Evolutionary conservation across 2,888 invertebrate species (phyloP).

Genomic region (Caenorhabditis sinica): DNA sequence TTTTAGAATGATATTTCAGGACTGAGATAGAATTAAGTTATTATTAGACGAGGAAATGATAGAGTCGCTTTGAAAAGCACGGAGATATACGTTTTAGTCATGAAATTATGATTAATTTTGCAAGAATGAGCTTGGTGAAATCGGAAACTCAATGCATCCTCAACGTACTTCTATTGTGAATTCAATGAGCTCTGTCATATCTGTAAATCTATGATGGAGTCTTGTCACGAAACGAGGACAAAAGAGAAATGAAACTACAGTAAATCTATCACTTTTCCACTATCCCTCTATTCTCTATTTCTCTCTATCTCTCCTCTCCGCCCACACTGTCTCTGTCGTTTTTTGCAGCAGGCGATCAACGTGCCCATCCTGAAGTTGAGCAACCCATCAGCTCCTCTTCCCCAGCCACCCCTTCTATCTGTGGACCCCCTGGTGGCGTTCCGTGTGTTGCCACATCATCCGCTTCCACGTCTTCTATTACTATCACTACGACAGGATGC

Average conservation of each 20-base stretch:
- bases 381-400: constrained; percentile 44
- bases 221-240: neutral
- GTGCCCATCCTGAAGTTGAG: constrained; percentile 81
- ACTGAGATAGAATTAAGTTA: too few relatives aligned
- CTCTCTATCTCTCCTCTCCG: constrained; percentile 36
- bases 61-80: too few relatives aligned
- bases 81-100: too few relatives aligned
- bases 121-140: neutral
- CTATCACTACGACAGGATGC: constrained; percentile 51
- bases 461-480: constrained; percentile 50
- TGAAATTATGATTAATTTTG: too few relatives aligned
- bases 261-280: constrained; percentile 21
- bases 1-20: too few relatives aligned
- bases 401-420: constrained; percentile 43
- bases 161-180: neutral
- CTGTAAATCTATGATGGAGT: neutral
- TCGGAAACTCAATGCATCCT: neutral
- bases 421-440: constrained; percentile 31
- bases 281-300: constrained; percentile 35
- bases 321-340: constrained; percentile 43
- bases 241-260: constrained; percentile 14
- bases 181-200: neutral
- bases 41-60: too few relatives aligned
- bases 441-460: constrained; percentile 40
- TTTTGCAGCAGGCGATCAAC: constrained; percentile 81